Base-by-base conservation (phyloP, 2,888 invertebrate genomes). In the Altica lythri region DNA sequence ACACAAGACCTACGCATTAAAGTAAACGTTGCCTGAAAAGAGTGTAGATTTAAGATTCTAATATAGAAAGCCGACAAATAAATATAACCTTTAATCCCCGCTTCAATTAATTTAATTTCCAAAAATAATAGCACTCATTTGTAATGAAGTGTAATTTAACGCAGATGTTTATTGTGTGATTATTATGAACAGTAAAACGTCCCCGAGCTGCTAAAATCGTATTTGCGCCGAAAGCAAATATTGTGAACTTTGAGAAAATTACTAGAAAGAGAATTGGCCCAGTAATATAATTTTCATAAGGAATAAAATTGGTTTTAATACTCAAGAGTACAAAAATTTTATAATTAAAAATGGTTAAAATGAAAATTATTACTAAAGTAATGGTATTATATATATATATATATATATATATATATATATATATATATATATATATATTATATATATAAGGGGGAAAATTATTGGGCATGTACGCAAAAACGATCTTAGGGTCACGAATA, bases 51-150 rank as follows among this genome's bases (percentile, higher is more conserved):
- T 30, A 43, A 18, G 29, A 30, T 29, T 42, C 27, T 42, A 16
- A 43, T 18, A 29, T 12, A 10, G n/a, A 27, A 14, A 12, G 29
- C 10, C 43, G 30, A 43, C 43, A 9, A 17, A 29, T 30, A 43
- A 43, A 43, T 27, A 43, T 29, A 43, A 29, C 43, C 43, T 17
- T 30, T 30, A 43, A 43, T 30, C 17, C 29, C 5, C 29, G 43
- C 29, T 27, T 17, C 18, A 43, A 43, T 43, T 43, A 43, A 43
- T 43, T 43, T 43, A n/a, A 43, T 43, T 43, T 43, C 30, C 43
- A 43, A 43, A 43, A 43, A 43, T 43, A 43, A 43, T 30, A 17
- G 43, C 30, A 43, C 43, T 43, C 43, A 30, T 43, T 43, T 18
- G 29, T 30, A 43, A 43, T 43, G 43, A 30, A 43, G 18, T 43